phyloP scores from a whole-genome alignment of 2,888 invertebrate species.

The Phymatocera aterrima region DNA sequence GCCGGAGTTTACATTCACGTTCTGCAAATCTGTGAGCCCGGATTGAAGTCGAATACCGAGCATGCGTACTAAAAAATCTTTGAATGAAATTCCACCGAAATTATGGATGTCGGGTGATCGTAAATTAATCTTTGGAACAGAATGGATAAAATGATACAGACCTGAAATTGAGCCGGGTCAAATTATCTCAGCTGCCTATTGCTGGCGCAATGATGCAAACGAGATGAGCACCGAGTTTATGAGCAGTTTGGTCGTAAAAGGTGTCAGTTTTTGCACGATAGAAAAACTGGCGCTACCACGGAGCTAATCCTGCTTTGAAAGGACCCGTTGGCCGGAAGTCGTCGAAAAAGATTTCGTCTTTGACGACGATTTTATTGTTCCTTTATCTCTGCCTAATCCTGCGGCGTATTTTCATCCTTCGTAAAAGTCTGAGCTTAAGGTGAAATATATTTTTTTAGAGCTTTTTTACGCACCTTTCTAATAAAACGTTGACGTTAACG shows the following conservation, averaged over 20 bases:
- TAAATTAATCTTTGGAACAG: background rate
- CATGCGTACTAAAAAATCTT: background rate
- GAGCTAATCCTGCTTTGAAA: slow-evolving; percentile 35
- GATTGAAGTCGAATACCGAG: background rate
- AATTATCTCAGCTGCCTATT: background rate
- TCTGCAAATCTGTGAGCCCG: background rate
- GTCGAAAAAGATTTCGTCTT: slow-evolving; percentile 37
- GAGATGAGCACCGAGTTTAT: slow-evolving; percentile 12
- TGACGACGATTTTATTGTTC: slow-evolving; percentile 42
- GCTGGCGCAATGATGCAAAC: slow-evolving; percentile 13
- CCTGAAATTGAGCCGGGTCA: background rate
- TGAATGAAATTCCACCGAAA: background rate
- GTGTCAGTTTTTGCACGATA: slow-evolving; percentile 34
- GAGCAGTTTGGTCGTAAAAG: slow-evolving; percentile 18
- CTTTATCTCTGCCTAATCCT: slow-evolving; percentile 42
- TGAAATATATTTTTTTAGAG: slow-evolving; percentile 42
- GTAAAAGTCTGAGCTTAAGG: slow-evolving; percentile 39
- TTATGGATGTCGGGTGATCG: background rate
- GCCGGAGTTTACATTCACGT: background rate
- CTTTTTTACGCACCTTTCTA: slow-evolving; percentile 33
- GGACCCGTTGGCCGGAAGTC: slow-evolving; percentile 21
- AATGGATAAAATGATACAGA: background rate
- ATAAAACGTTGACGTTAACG: slow-evolving; percentile 41
- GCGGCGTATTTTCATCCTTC: slow-evolving; percentile 42
- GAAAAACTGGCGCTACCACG: slow-evolving; percentile 19